phyloP scores from a whole-genome alignment of 2,797 vertebrate species.

The Micromesistius poutassou region DNA sequence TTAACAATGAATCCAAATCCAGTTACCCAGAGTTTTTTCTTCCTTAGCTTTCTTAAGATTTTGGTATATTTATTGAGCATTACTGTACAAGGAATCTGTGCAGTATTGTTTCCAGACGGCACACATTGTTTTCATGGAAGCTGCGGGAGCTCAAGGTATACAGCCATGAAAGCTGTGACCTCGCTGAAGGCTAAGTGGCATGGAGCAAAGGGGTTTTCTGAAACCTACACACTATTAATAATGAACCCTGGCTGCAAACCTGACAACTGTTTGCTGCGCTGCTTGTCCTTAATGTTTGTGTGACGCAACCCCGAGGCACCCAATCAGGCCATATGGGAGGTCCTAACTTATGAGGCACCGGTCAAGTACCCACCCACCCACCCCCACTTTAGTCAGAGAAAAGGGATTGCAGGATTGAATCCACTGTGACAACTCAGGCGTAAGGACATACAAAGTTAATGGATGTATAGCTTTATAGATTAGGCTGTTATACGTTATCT shows the following conservation, averaged over 20 bases:
- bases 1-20: slow-evolving; percentile 51
- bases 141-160: slow-evolving; percentile 55
- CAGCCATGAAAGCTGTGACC: slow-evolving; percentile 58
- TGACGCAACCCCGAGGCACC: slow-evolving; percentile 36
- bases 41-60: slow-evolving; percentile 56
- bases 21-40: slow-evolving; percentile 68
- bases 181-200: slow-evolving; percentile 48
- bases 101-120: slow-evolving; percentile 73
- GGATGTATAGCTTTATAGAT: not conserved
- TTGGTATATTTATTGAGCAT: slow-evolving; percentile 73
- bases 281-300: slow-evolving; percentile 48
- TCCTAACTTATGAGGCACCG: slow-evolving; percentile 43
- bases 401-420: not conserved
- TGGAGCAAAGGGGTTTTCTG: slow-evolving; percentile 51
- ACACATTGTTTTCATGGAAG: slow-evolving; percentile 73
- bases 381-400: not conserved
- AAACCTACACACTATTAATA: slow-evolving; percentile 61
- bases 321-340: slow-evolving; percentile 27
- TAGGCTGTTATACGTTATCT: not conserved
- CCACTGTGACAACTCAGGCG: not conserved
- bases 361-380: not conserved
- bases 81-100: slow-evolving; percentile 62
- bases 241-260: slow-evolving; percentile 52
- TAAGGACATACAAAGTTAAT: not conserved
- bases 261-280: slow-evolving; percentile 37